Evolutionary conservation across 2,113 vertebrate species (phyloP).

Genomic region (Pyrgilauda ruficollis): DNA sequence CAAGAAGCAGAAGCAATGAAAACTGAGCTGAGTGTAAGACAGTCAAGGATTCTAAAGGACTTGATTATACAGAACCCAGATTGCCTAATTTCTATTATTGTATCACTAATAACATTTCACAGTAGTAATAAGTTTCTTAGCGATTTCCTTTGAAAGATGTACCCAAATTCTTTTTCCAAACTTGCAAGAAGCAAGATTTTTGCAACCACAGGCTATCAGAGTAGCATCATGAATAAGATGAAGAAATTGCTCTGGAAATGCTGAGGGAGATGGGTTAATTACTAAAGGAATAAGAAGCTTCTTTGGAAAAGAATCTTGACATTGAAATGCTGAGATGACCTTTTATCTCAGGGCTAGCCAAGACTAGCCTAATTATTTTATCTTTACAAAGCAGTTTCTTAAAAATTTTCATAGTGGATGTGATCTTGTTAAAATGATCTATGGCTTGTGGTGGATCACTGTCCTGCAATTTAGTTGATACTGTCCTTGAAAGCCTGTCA

Average conservation of each 20-base stretch:
- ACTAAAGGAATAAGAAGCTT: not conserved
- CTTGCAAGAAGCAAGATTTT: not conserved
- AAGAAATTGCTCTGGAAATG: not conserved
- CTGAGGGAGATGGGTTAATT: not conserved
- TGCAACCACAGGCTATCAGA: not conserved
- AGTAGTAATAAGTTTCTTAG: not conserved
- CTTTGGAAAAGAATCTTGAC: not conserved
- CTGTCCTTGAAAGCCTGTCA: slow-evolving; percentile 19
- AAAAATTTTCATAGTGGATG: not conserved
- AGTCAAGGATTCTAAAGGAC: not conserved
- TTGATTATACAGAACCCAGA: not conserved
- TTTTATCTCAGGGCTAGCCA: not conserved
- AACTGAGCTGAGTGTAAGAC: slow-evolving; percentile 78
- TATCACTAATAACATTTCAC: not conserved
- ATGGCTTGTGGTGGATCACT: not conserved
- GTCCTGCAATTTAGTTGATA: not conserved
- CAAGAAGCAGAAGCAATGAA: slow-evolving; percentile 78
- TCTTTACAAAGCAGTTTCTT: not conserved
- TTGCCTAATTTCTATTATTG: not conserved
- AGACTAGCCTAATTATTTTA: not conserved
- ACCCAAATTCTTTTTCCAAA: not conserved
- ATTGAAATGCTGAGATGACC: not conserved
- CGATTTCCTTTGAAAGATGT: not conserved
- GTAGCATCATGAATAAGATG: not conserved
- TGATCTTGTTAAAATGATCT: slow-evolving; percentile 11